phyloP scores from a whole-genome alignment of 2,888 invertebrate species.

The Octonoba sinensis region DNA sequence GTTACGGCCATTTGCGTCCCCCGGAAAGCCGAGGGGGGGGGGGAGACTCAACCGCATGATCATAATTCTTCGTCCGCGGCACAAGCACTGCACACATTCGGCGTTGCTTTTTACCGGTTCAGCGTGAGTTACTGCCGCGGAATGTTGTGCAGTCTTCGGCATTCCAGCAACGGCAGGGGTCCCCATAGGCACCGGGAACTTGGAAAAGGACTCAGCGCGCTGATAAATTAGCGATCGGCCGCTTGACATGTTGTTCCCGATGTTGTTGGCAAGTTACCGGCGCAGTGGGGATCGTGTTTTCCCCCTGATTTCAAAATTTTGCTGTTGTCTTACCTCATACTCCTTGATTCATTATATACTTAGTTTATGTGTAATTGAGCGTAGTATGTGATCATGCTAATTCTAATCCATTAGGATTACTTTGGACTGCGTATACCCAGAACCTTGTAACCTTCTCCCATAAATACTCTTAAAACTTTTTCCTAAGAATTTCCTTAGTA shows the following conservation, averaged over 20 bases:
- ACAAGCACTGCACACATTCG: constrained; percentile 25
- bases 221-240: constrained; percentile 55
- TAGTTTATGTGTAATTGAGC: too few species aligned
- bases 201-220: neutral
- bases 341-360: too few species aligned
- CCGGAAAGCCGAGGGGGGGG: too few species aligned
- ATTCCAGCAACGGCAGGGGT: constrained; percentile 51
- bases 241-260: constrained; percentile 48
- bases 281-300: constrained; percentile 28
- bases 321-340: neutral
- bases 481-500: too few species aligned
- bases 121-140: constrained; percentile 47
- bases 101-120: constrained; percentile 21
- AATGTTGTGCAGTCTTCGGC: constrained; percentile 31
- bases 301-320: neutral
- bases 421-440: too few species aligned
- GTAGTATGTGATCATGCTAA: too few species aligned
- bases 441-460: too few species aligned
- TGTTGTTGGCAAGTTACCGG: constrained; percentile 48
- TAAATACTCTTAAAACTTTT: too few species aligned
- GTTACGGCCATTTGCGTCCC: too few species aligned
- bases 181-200: constrained; percentile 17
- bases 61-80: neutral
- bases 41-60: too few species aligned
- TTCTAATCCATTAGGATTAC: too few species aligned